Base-by-base conservation (phyloP, 2,113 vertebrate genomes). In the Paraplagusia blochii region DNA sequence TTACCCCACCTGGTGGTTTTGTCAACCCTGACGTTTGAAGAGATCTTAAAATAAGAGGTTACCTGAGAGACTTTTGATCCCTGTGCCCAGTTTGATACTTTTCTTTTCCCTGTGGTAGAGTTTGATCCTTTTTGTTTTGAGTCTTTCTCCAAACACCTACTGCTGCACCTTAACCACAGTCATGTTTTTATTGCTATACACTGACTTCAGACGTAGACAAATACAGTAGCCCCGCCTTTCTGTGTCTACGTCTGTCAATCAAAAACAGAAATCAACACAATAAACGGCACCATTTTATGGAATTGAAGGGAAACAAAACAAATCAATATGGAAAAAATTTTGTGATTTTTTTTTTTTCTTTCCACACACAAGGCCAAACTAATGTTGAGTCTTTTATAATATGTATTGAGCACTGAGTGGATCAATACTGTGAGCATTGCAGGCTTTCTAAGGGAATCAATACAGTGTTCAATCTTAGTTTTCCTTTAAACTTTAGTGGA, bases 191-290 rank as follows among this genome's bases (percentile, higher is more conserved):
- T 36, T 59, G 39, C 19, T 54, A 40, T 18, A 1, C 16, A 75
- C 74, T 58, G 64, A 74, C 61, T 42, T 29, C 48, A 74, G 72
- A 66, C 51, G 44, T 69, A 79, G 80, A 82, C 74, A 69, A 84
- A 83, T 79, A 72, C 22, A 29, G 22, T 29, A 29, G 6, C 22
- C 22, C 22, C 22, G 6, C 22, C 22, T 6, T n/a, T 29, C 22
- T 29, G 22, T 29, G 22, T 29, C 22, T 76, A 76, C 14, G 63
- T 47, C 64, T 44, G 35, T 59, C 61, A 45, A 16, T 61, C 40
- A 44, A 13, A 43, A 40, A 44, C 34, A 48, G 42, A 48, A 69
- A 39, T 8, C 36, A 15, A 38, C 33, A 52, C 15, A 13, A 49
- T 16, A 47, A 15, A 17, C 49, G 5, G 48, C 11, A 17, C 11